Base-by-base conservation (phyloP, 1,140 invertebrate genomes). In the Metopolophium dirhodum region DNA sequence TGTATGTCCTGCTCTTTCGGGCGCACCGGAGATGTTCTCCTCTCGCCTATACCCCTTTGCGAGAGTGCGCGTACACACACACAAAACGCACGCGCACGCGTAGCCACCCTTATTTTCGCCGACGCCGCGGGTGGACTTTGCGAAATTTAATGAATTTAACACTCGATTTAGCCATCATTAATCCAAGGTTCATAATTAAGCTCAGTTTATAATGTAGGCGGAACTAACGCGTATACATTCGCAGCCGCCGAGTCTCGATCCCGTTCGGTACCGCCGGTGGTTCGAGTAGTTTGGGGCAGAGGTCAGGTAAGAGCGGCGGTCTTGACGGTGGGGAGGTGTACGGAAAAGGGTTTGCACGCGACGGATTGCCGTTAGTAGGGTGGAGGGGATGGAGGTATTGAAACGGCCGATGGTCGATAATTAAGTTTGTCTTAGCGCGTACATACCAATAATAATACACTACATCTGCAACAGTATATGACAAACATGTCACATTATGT, bases 91-190 rank as follows among this genome's bases (percentile, higher is more conserved):
- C 41, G 37, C 94, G 82, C 49, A 54, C 94, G n/a, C 83, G n/a
- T 51, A n/a, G 41, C 87, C n/a, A 45, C 86, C 49, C 49, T 47
- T 4, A 51, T n/a, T n/a, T n/a, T n/a, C 41, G 85, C 93, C 37
- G 26, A 41, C 45, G 91, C 91, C 91, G 47, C 77, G 49, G 82
- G 90, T 57, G 57, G 82, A 45, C 91, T 93, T 86, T 85, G 91
- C 7, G 77, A 86, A 93, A 93, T 93, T 93, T 93, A 93, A 93
- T 85, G 91, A 93, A 93, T 93, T 93, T 93, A 93, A 93, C 91
- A 86, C 91, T 93, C 91, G 82, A 93, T 93, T 91, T 93, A 93
- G 82, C 91, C 91, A 41, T 93, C 82, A 57, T 85, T 86, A 93
- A 93, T 93, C 91, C 82, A 57, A 93, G 35, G 77, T 86, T 93